phyloP scores from a whole-genome alignment of 37 sponge, comb jelly and placozoan genomes.

The Spongilla lacustris region DNA sequence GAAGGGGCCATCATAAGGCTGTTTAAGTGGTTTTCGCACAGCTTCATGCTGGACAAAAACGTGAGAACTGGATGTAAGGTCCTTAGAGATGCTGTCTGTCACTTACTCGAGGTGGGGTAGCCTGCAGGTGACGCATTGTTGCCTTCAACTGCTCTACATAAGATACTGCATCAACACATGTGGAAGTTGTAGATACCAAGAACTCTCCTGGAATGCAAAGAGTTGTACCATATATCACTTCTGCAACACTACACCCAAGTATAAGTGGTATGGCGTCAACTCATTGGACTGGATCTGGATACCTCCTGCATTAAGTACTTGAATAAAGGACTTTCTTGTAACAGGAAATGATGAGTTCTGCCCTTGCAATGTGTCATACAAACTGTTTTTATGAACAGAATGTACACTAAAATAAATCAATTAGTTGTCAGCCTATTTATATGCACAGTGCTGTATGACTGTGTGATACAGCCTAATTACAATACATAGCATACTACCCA shows the following conservation, averaged over 20 bases:
- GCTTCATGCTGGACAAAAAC: not conserved
- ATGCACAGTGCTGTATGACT: no score
- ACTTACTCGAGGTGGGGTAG: not conserved
- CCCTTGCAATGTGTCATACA: no score
- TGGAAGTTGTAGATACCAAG: not conserved
- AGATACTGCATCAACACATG: not conserved
- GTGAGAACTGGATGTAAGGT: not conserved
- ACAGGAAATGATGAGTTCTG: no score
- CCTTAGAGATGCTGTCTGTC: not conserved
- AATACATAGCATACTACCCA: no score
- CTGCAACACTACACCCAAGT: slow-evolving; percentile 44
- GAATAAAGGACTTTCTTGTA: no score
- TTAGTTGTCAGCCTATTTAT: no score
- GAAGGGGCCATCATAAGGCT: slow-evolving; percentile 5
- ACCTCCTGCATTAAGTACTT: no score
- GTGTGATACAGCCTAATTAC: no score
- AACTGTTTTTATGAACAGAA: no score
- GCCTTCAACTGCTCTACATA: not conserved
- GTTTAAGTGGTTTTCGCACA: not conserved
- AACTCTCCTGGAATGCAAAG: slow-evolving; percentile 4
- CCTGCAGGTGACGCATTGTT: slow-evolving; percentile 1
- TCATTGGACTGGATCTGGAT: slow-evolving; percentile 21
- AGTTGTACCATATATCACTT: slow-evolving; percentile 30
- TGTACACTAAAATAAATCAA: no score
- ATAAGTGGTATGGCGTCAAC: slow-evolving; percentile 26